phyloP scores from a whole-genome alignment of 2,113 vertebrate genomes.

The Seriola dumerili region DNA sequence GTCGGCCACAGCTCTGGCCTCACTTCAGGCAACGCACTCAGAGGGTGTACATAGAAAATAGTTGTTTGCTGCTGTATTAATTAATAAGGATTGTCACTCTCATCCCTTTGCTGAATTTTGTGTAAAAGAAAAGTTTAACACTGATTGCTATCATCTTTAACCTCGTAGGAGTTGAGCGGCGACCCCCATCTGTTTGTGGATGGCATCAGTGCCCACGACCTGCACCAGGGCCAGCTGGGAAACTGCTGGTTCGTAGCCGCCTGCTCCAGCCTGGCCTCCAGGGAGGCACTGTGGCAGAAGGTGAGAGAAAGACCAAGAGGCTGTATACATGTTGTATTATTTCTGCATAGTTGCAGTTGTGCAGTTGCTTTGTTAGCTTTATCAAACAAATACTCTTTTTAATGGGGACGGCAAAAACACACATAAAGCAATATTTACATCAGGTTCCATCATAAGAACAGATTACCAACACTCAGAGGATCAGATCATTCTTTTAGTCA shows the following conservation, averaged over 20 bases:
- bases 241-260: conserved; percentile 86
- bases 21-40: too few relatives aligned
- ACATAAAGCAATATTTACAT: too few relatives aligned
- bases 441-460: background rate
- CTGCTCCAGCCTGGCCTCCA: conserved; percentile 82
- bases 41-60: too few relatives aligned
- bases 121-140: background rate
- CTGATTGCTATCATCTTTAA: background rate
- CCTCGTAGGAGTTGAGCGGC: conserved; percentile 72
- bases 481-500: too few relatives aligned
- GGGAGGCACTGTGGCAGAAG: conserved; percentile 82
- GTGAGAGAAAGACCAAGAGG: conserved; percentile 45
- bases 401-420: background rate
- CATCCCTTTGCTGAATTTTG: background rate
- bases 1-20: too few relatives aligned
- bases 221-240: conserved; percentile 82
- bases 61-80: too few relatives aligned
- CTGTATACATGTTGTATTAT: background rate
- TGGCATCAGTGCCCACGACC: conserved; percentile 82
- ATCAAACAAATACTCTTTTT: background rate
- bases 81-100: background rate
- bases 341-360: background rate
- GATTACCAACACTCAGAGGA: too few relatives aligned
- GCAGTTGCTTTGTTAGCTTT: background rate
- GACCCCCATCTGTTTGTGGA: conserved; percentile 81